Conservation (phyloP, 2,113 vertebrate genomes). For the Sprattus sprattus region DNA sequence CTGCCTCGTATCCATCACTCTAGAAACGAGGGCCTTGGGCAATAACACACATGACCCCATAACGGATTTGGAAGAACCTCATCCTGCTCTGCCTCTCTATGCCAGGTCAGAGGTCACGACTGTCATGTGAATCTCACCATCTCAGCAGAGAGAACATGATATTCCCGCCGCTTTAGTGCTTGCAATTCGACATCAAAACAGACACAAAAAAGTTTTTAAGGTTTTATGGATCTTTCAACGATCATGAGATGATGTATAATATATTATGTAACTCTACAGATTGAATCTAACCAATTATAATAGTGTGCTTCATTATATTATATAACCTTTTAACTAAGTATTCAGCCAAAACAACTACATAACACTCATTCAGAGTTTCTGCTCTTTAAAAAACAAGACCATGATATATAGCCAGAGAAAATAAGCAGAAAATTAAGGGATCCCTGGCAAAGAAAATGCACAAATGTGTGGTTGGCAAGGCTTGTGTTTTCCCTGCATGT, state of each 20-base stretch:
- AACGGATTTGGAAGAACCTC: background rate
- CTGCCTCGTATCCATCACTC: background rate
- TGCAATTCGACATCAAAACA: background rate
- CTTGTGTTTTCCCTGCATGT: background rate
- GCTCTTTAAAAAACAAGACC: background rate
- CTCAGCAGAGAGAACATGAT: background rate
- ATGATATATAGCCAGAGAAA: background rate
- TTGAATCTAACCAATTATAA: background rate
- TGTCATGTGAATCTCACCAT: background rate
- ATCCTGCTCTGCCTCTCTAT: no score
- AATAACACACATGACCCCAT: background rate
- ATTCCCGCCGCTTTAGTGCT: background rate
- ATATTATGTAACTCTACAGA: background rate
- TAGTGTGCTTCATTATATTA: background rate
- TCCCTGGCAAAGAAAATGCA: background rate
- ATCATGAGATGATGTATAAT: background rate
- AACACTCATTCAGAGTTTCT: background rate
- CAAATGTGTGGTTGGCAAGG: background rate
- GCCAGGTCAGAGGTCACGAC: background rate
- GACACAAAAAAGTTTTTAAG: background rate
- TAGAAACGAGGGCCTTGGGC: background rate
- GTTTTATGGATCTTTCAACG: background rate
- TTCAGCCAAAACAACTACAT: background rate
- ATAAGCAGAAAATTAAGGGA: background rate
- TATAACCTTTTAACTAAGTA: background rate